Evolutionary conservation across 2,113 vertebrate genomes (phyloP).

Genomic region (Syrrhaptes paradoxus): DNA sequence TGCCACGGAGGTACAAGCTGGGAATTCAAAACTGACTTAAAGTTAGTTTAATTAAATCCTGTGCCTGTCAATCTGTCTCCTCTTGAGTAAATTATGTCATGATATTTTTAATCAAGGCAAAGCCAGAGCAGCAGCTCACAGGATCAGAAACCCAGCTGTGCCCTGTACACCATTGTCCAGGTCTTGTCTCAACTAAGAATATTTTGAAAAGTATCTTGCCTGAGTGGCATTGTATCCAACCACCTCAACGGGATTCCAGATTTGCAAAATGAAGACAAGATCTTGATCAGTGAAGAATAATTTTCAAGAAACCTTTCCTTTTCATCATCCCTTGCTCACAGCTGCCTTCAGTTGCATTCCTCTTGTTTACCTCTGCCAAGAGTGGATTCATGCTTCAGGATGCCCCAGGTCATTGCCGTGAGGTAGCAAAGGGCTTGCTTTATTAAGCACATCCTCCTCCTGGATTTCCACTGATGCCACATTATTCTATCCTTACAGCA

Average conservation of each 20-base stretch:
- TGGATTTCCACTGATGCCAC: neutral
- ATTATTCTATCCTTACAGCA: neutral
- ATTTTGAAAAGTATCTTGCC: neutral
- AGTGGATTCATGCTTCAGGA: neutral
- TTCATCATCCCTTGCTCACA: neutral
- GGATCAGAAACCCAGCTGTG: neutral
- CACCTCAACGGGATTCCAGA: neutral
- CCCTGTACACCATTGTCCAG: neutral
- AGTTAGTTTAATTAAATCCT: neutral
- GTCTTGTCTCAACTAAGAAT: neutral
- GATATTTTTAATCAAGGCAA: conserved; percentile 6
- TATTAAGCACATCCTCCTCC: neutral
- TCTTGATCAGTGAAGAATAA: neutral
- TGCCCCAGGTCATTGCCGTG: neutral
- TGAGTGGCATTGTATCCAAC: neutral
- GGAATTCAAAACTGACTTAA: neutral
- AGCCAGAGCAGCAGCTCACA: neutral
- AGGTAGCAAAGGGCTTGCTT: neutral
- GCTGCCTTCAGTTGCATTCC: neutral
- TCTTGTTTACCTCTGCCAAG: neutral
- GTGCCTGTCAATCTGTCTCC: neutral
- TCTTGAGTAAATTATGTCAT: neutral
- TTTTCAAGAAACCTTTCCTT: neutral
- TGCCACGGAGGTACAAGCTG: neutral
- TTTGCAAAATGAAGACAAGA: neutral